A percentile compares a stretch with the other conserved stretches of the same genome.
These are phyloP conservation scores for Pyralis farinalis DNA, from an alignment of 2,888 invertebrate genomes.

Conservation along the genomic window DNA sequence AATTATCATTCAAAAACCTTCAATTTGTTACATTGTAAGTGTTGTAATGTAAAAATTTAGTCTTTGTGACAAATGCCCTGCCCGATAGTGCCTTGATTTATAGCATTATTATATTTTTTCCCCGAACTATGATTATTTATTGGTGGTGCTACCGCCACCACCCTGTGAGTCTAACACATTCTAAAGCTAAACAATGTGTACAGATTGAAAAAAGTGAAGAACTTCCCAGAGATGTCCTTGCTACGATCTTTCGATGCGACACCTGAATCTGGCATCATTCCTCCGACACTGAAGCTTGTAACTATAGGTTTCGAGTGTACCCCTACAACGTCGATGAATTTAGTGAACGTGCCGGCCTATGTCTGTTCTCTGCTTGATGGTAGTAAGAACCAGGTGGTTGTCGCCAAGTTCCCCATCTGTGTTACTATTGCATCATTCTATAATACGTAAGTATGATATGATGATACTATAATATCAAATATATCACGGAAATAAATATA, in stretches of 20 bases:
- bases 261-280: slow-evolving; percentile 56
- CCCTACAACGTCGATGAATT: slow-evolving; percentile 62
- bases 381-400: slow-evolving; percentile 64
- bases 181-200: background rate
- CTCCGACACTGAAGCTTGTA: slow-evolving; percentile 42
- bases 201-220: slow-evolving; percentile 68
- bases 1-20: too few species aligned
- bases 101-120: too few species aligned
- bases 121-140: too few species aligned
- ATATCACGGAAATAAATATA: too few species aligned
- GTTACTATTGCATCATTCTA: slow-evolving; percentile 70
- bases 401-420: slow-evolving; percentile 69
- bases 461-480: too few species aligned
- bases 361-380: slow-evolving; percentile 66
- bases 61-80: too few species aligned
- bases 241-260: slow-evolving; percentile 52
- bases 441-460: slow-evolving; percentile 69
- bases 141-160: too few species aligned
- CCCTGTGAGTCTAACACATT: too few species aligned
- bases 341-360: slow-evolving; percentile 61
- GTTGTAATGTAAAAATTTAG: too few species aligned
- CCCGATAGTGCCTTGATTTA: too few species aligned
- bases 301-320: slow-evolving; percentile 61
- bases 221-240: slow-evolving; percentile 64
- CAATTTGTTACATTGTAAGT: too few species aligned